Evolutionary conservation across 2,888 invertebrate genomes (phyloP).

Genomic region (Leucoptera coffeella): DNA sequence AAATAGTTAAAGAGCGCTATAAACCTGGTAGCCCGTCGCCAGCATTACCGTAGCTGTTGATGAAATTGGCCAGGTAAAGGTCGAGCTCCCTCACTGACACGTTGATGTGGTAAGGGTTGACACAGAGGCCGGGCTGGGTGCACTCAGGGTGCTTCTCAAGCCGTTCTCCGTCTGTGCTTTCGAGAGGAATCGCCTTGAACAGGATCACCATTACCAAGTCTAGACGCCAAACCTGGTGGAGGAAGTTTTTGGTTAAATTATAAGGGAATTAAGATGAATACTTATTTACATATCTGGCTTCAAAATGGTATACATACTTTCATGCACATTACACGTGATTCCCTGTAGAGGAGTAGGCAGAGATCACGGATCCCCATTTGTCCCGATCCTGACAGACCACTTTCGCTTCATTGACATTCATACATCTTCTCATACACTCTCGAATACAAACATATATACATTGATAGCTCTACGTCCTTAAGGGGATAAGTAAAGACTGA

Average conservation of each 20-base stretch:
- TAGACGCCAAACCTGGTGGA: constrained; percentile 92
- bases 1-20: constrained; percentile 37
- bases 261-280: too few relatives aligned
- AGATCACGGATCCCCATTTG: too few relatives aligned
- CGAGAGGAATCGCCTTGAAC: constrained; percentile 98
- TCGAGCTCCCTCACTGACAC: constrained; percentile 98
- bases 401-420: too few relatives aligned
- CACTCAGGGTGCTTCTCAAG: constrained; percentile 98
- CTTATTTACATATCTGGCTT: too few relatives aligned
- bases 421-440: too few relatives aligned
- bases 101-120: constrained; percentile 99
- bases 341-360: too few relatives aligned
- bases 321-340: not conserved
- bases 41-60: constrained; percentile 91
- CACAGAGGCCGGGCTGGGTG: constrained; percentile 93
- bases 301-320: not conserved
- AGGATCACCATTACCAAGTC: constrained; percentile 99
- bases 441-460: not conserved
- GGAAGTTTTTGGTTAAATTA: too few relatives aligned
- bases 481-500: too few relatives aligned
- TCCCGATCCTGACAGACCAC: too few relatives aligned
- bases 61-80: constrained; percentile 98
- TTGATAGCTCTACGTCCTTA: too few relatives aligned
- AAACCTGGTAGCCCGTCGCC: constrained; percentile 50
- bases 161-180: constrained; percentile 98